Evolutionary conservation across 2,797 vertebrate genomes (phyloP).

Genomic region (Crenichthys baileyi): DNA sequence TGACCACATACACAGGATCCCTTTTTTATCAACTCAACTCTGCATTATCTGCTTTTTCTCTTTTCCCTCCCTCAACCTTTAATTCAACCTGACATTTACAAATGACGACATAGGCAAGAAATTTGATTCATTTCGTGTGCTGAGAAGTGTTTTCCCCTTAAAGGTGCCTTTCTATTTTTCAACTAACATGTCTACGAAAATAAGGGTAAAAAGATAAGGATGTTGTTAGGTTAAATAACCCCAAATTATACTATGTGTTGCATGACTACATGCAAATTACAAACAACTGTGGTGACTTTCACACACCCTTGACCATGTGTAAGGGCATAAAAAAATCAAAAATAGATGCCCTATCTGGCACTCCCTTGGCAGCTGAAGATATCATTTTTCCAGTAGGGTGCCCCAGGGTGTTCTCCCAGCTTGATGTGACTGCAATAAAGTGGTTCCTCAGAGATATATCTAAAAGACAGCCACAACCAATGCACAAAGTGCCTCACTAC

Average conservation of each 20-base stretch:
- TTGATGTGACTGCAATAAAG: constrained; percentile 2
- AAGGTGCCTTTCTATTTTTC: neutral
- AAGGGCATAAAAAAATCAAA: neutral
- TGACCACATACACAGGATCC: constrained; percentile 18
- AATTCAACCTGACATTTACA: constrained; percentile 33
- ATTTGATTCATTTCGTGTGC: constrained; percentile 19
- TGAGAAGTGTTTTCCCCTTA: constrained; percentile 4
- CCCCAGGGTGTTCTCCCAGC: constrained; percentile 13
- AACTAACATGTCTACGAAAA: constrained; percentile 3
- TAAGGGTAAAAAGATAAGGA: neutral
- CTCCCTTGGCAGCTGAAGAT: constrained; percentile 6
- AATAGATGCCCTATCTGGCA: neutral
- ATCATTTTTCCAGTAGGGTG: neutral
- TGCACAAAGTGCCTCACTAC: neutral
- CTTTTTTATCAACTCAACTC: constrained; percentile 19
- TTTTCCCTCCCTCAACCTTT: constrained; percentile 19
- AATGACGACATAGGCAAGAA: constrained; percentile 20
- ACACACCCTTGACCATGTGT: neutral
- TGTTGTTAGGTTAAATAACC: neutral
- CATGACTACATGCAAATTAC: neutral
- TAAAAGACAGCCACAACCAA: neutral
- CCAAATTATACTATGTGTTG: neutral
- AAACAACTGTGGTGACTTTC: neutral
- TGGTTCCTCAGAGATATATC: neutral
- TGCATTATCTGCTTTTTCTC: constrained; percentile 32